Evolutionary conservation across 2,113 vertebrate genomes (phyloP), one percentile per base, ranked within the genome.

Genomic region (Falco punctatus): DNA sequence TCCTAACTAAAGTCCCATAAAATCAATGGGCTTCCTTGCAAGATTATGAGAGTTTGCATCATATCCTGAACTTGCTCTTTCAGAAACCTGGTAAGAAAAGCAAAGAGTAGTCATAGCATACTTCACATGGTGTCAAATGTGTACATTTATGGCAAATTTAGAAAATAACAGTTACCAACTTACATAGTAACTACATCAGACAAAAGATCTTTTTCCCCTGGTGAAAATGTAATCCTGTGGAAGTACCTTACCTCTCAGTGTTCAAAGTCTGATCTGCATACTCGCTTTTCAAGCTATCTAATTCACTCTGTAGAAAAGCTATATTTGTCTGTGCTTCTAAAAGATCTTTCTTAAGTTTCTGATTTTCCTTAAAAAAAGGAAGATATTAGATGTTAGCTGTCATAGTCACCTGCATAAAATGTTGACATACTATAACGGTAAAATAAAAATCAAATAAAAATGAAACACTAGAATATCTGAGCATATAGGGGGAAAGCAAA

Each of bases 241-340:
- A 90, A 96, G 13, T 54, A 71, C 51, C 95, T 97, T 96, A 99
- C 99, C 98, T 98, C 97, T 99, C 99, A 59, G 95, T 98, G 98
- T 98, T 99, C 92, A 99, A 98, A 98, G 98, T 99, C 78, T 99
- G 99, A 97, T 99, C 99, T 3, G 98, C 99, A 88, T 99, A 98
- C 90, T 99, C 99, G 44, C 98, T 99, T 98, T 99, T 99, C 94
- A 99, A 97, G 33, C 98, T 96, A 97, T 99, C 99, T 95, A 99
- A 97, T 91, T 99, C 99, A 93, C 99, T 99, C 94, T 98, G 99
- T 59, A 99, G 97, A 95, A 99, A 99, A 40, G 99, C 98, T 58
- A 99, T 98, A 94, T 97, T 99, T 86, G 99, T 99, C 89, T 99
- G 99, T 28, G 99, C 99, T 97, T 98, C 99, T 97, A 99, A 85